Evolutionary conservation across 1,140 invertebrate genomes (phyloP).

Genomic region (Trissolcus basalis): DNA sequence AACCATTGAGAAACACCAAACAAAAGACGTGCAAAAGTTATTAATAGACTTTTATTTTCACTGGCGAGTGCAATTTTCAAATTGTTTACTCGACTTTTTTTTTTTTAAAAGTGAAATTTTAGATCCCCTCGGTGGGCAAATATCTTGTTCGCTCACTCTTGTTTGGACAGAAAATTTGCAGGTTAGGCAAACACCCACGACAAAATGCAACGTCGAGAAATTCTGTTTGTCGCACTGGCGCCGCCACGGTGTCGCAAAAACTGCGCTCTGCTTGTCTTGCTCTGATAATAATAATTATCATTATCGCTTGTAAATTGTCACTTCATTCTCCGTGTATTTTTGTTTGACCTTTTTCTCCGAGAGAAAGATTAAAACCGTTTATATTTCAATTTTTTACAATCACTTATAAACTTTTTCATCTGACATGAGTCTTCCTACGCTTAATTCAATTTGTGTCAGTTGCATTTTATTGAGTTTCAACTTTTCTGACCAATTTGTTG

Average conservation of each 20-base stretch:
- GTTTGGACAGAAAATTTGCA: slow-evolving; percentile 35
- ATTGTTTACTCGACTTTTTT: no score
- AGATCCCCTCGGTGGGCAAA: background rate
- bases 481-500: no score
- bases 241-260: slow-evolving; percentile 27
- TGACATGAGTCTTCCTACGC: no score
- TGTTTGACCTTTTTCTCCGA: slow-evolving; percentile 14
- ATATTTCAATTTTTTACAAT: background rate
- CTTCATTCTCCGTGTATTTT: slow-evolving; percentile 21
- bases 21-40: no score
- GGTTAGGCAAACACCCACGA: slow-evolving; percentile 26
- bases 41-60: no score
- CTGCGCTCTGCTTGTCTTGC: slow-evolving; percentile 11
- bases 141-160: slow-evolving; percentile 11
- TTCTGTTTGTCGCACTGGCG: slow-evolving; percentile 23
- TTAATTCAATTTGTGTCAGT: no score
- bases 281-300: slow-evolving; percentile 32
- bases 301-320: slow-evolving; percentile 31
- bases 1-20: no score
- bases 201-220: slow-evolving; percentile 20
- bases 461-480: no score
- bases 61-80: no score
- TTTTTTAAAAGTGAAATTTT: no score
- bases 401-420: no score
- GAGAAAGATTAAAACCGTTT: background rate